Evolutionary conservation across 2,797 vertebrate species (phyloP), one percentile per base, ranked within the genome.

Genomic region (Myotis myotis): DNA sequence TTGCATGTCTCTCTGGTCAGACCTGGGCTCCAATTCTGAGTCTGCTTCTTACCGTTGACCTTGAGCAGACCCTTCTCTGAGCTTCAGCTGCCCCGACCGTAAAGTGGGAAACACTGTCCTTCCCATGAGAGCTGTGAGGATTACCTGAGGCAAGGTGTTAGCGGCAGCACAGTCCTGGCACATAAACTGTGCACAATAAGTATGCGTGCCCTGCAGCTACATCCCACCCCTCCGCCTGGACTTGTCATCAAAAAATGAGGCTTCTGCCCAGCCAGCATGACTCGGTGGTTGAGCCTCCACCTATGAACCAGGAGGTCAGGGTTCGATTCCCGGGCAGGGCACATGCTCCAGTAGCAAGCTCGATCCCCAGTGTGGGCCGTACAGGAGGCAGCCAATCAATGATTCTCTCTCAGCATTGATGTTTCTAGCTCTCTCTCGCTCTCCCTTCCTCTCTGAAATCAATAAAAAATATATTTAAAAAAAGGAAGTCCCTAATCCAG

Each of bases 31-130:
- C 22, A 16, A 30, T 72, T 87, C 51, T 47, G 25, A 93, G 44
- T 60, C 76, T 93, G 57, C n/a, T n/a, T 9, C 78, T 92, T 33
- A 22, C 86, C 55, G 33, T 86, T 89, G 89, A 84, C 83, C 78
- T 82, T n/a, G 87, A 94, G 15, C 4, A 7, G 71, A 53, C 22
- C 74, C 72, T 49, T 30, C 62, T 79, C 60, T 7, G 55, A 72
- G 25, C 38, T 53, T 86, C 25, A 16, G 28, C 64, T 47, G 62
- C 55, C 62, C 72, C 6, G 8, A 36, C 41, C 33, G 25, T 57
- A 60, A 53, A 51, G 25, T 1, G 55, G 49, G 60, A 23, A 70
- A 28, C 76, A n/a, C 11, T 1, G 1, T 4, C 30, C 62, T 78
- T 72, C n/a, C 36, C 64, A 9, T 0, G 25, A 71, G 25, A 82